Conservation (phyloP, 2,797 vertebrate genomes). For the Peromyscus eremicus region DNA sequence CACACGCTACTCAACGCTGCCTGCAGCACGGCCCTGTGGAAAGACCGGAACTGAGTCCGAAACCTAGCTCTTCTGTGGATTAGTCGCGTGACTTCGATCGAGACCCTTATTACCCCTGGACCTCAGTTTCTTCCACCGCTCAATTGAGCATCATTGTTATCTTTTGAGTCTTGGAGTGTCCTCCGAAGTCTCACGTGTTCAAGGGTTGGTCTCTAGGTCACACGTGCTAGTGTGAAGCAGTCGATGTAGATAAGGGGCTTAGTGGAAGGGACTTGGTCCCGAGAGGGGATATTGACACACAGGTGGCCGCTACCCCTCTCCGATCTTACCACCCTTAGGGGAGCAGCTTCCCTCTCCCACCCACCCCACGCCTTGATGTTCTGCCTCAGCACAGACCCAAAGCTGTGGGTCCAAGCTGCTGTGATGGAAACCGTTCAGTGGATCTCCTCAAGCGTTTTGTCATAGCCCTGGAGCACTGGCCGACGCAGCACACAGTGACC, state of each 20-base stretch:
- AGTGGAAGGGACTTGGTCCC: not conserved
- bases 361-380: too few relatives aligned
- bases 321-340: not conserved
- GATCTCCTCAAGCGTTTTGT: not conserved
- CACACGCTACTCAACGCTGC: rapidly evolving
- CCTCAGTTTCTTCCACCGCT: not conserved
- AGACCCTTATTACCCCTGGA: not conserved
- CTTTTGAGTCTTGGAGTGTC: not conserved
- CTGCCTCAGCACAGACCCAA: not conserved
- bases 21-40: rapidly evolving
- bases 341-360: not conserved
- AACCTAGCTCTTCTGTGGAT: not conserved
- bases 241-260: not conserved
- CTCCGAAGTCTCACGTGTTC: not conserved
- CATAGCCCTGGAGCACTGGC: not conserved
- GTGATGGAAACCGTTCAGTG: not conserved
- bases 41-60: not conserved
- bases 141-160: not conserved
- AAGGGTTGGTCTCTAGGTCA: not conserved
- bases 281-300: not conserved
- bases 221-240: not conserved
- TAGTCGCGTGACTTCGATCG: too few relatives aligned
- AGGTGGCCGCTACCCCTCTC: not conserved
- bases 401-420: too few relatives aligned
- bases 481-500: rapidly evolving